Evolutionary conservation across 2,797 vertebrate genomes (phyloP).

Genomic region (Coregonus suidteri): DNA sequence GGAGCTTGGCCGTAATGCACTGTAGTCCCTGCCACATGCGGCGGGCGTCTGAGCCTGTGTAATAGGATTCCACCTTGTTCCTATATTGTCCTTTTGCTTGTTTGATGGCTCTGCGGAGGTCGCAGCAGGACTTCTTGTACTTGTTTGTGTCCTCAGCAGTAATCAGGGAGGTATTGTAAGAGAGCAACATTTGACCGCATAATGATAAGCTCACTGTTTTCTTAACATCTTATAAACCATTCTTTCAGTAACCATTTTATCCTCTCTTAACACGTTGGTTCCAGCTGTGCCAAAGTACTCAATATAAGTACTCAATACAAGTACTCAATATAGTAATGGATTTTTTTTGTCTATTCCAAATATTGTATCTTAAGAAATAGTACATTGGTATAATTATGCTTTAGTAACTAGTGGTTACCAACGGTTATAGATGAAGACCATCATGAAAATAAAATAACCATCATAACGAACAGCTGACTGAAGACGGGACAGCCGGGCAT

Average conservation of each 20-base stretch:
- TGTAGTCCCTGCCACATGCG: too few relatives aligned
- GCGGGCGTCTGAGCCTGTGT: too few relatives aligned
- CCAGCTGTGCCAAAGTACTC: neutral
- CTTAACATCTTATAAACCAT: neutral
- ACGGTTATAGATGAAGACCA: too few relatives aligned
- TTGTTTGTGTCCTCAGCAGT: neutral
- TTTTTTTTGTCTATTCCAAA: neutral
- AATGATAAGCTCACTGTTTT: neutral
- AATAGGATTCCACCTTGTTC: too few relatives aligned
- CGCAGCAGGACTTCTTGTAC: too few relatives aligned
- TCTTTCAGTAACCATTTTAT: neutral
- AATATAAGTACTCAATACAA: neutral
- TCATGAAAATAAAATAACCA: too few relatives aligned
- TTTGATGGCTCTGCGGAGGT: too few relatives aligned
- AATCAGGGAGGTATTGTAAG: neutral
- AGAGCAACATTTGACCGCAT: neutral
- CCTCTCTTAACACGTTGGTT: neutral
- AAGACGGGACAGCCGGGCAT: too few relatives aligned
- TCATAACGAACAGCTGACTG: too few relatives aligned
- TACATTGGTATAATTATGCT: neutral
- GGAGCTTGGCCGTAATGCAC: too few relatives aligned
- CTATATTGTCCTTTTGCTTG: too few relatives aligned
- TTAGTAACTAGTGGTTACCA: too few relatives aligned
- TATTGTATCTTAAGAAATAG: neutral
- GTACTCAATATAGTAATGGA: neutral